Conservation (phyloP, 2,797 vertebrate genomes). For the Atherinosoma microstoma region DNA sequence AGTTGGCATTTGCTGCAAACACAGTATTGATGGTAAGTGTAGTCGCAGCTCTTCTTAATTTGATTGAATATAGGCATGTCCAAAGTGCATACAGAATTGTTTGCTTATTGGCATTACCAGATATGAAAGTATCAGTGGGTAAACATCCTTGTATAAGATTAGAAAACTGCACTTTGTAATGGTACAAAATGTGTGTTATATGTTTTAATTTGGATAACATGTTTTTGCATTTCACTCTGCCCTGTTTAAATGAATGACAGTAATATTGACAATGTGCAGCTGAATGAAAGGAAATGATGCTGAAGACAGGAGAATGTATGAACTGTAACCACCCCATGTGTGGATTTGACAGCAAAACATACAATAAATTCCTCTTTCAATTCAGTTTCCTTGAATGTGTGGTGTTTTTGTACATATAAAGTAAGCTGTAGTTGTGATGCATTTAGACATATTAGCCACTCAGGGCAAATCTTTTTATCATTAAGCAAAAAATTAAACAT, state of each 20-base stretch:
- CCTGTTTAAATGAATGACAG: conserved; percentile 37
- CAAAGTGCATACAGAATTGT: background rate
- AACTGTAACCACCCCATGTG: conserved; percentile 48
- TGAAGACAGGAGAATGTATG: conserved; percentile 73
- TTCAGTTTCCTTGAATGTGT: conserved; percentile 42
- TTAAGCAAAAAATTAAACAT: too few relatives aligned
- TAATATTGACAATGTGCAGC: conserved; percentile 11
- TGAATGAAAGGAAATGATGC: conserved; percentile 48
- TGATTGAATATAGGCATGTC: conserved; percentile 11
- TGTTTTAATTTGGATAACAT: background rate
- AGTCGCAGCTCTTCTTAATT: conserved; percentile 7
- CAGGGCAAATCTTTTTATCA: background rate
- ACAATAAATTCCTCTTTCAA: conserved; percentile 74
- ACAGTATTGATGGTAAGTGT: conserved; percentile 14
- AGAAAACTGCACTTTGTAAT: conserved; percentile 4
- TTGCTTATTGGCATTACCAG: background rate
- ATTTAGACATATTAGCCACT: background rate
- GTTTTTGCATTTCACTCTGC: conserved; percentile 14
- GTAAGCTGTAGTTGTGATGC: background rate
- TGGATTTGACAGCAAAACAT: conserved; percentile 65
- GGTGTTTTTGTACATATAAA: background rate
- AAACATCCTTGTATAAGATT: conserved; percentile 3
- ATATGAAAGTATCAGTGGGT: background rate
- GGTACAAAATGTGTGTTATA: conserved; percentile 2
- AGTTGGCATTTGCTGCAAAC: conserved; percentile 21